Base-by-base conservation (phyloP, 2,113 vertebrate species). In the Accipiter virgatus region DNA sequence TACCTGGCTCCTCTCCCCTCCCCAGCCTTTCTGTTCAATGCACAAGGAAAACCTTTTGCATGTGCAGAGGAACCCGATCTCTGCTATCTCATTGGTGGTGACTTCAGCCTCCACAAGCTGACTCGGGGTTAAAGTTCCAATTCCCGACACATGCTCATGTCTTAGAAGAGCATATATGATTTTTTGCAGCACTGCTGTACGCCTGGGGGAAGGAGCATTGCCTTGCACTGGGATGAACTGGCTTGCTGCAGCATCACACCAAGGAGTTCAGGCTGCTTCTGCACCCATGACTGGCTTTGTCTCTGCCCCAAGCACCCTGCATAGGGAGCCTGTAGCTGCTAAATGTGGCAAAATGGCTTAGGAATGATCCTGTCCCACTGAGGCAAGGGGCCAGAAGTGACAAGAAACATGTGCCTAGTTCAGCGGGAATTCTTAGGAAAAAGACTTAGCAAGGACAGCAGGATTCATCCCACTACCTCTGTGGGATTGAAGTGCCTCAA, bases 81-180 rank as follows among this genome's bases (percentile, higher is more conserved):
- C 43, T 70, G 22, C 53, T 70, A 42, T 29, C 22, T 36, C 3
- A 2, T 2, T 47, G 17, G 10, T 52, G 13, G 45, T 62, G 61
- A 61, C 34, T 66, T 70, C 59, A 82, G 13, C 20, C 26, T 88
- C 34, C 40, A 47, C 21, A 56, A 79, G 22, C 16, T 21, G 16
- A 27, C 36, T 27, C 34, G 9, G 14, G 29, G 63, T 94, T 86
- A 48, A 80, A 63, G 66, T 67, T 34, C 8, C 26, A 68, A 17
- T 47, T 0, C 0, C 47, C 0, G 0, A 65, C 72, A 17, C 12
- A 13, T 45, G 22, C 11, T 47, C 12, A 31, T 1, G 2, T 62
- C 32, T 53, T 62, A 63, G 67, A 85, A 68, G 32, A 56, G 12
- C 13, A 3, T 21, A 38, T 31, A 26, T 32, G 42, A 25, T 43